A percentile compares a stretch with the other conserved stretches of the same genome.
phyloP scores from a whole-genome alignment of 2,888 invertebrate species.

The Ichneumoninae sp. region DNA sequence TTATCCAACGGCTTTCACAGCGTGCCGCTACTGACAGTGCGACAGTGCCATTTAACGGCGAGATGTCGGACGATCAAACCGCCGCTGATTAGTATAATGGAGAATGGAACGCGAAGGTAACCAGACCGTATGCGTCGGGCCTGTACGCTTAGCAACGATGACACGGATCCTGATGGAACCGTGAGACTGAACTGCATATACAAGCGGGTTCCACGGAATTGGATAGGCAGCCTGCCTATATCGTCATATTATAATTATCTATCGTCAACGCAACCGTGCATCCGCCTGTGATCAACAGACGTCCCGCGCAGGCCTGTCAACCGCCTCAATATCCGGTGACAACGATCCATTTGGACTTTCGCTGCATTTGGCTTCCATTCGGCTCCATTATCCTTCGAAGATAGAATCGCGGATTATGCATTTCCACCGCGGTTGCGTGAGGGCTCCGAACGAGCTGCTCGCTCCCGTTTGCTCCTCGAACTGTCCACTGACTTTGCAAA shows the following conservation, averaged over 20 bases:
- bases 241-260: conserved; percentile 62
- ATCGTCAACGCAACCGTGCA: conserved; percentile 56
- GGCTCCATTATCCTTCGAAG: conserved; percentile 36
- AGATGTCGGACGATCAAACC: conserved; percentile 21
- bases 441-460: background rate
- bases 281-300: conserved; percentile 17
- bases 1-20: conserved; percentile 1
- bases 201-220: conserved; percentile 4
- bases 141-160: conserved; percentile 23
- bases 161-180: conserved; percentile 24
- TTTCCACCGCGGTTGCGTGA: background rate
- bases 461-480: background rate
- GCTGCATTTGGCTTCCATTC: conserved; percentile 1
- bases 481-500: background rate
- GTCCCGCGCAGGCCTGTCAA: conserved; percentile 25
- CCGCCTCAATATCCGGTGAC: conserved; percentile 47
- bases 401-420: conserved; percentile 23
- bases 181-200: background rate
- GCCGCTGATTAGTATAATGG: conserved; percentile 9
- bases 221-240: conserved; percentile 5
- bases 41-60: conserved; percentile 2
- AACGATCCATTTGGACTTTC: conserved; percentile 14
- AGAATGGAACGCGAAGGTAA: conserved; percentile 19
- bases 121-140: conserved; percentile 5
- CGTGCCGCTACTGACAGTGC: conserved; percentile 5